Percentiles rank a stretch among this genome's conserved stretches.
These are phyloP conservation scores for Apodemus sylvaticus DNA, from an alignment of 2,113 vertebrate genomes.

Conservation along the genomic window DNA sequence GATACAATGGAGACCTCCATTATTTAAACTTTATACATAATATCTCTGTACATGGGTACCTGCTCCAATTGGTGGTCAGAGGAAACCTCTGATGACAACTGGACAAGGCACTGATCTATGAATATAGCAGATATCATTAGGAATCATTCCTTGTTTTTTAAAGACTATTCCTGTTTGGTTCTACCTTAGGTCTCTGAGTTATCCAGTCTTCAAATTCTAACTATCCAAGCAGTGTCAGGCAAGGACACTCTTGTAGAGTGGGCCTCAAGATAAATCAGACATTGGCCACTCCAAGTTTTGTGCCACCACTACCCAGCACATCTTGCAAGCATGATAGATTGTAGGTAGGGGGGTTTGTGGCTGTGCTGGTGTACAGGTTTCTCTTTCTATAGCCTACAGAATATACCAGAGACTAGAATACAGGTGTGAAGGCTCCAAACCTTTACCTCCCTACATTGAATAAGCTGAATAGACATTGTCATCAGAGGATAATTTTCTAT, in stretches of 20 bases:
- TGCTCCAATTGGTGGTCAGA: neutral
- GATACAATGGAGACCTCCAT: neutral
- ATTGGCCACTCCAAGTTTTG: neutral
- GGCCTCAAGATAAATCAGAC: neutral
- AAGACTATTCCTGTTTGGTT: neutral
- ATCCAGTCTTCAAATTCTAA: neutral
- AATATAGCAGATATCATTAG: neutral
- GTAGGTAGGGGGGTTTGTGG: neutral
- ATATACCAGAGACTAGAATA: neutral
- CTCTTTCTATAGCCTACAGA: neutral
- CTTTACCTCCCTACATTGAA: neutral
- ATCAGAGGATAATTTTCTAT: neutral
- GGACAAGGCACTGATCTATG: neutral
- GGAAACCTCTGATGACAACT: neutral
- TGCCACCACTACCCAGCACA: neutral
- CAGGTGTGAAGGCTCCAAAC: neutral
- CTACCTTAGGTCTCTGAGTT: neutral
- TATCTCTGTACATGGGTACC: neutral
- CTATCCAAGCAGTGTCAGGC: neutral
- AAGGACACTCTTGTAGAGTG: neutral
- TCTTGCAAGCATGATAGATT: neutral
- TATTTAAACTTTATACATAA: neutral
- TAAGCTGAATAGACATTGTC: neutral
- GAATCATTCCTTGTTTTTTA: neutral
- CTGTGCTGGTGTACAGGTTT: neutral